A percentile compares a stretch with the other conserved stretches of the same genome.
Conservation (phyloP, 2,888 invertebrate species). For the Pyralis farinalis region DNA sequence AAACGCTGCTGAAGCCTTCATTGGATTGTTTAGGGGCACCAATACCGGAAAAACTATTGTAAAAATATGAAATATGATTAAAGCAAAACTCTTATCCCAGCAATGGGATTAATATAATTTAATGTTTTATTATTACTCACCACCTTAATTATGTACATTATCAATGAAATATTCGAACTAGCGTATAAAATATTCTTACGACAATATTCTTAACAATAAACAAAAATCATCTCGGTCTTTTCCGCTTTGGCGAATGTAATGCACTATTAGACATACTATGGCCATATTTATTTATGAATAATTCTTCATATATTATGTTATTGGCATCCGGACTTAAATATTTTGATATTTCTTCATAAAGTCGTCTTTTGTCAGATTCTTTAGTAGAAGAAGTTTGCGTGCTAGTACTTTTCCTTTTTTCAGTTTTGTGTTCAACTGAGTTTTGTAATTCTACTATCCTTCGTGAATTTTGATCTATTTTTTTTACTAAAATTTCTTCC, state of each 20-base stretch:
- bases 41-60: conserved; percentile 86
- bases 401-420: conserved; percentile 23
- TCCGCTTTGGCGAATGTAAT: conserved; percentile 30
- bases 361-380: conserved; percentile 45
- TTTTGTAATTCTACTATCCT: conserved; percentile 50
- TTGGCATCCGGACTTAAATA: conserved; percentile 54
- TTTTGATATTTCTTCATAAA: conserved; percentile 61
- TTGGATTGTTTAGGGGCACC: conserved; percentile 80
- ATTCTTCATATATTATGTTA: conserved; percentile 62
- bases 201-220: no score
- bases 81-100: no score
- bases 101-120: no score
- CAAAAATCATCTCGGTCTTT: conserved; percentile 32
- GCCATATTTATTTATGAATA: conserved; percentile 54
- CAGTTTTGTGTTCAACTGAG: conserved; percentile 19
- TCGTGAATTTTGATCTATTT: conserved; percentile 61
- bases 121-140: no score
- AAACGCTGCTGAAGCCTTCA: conserved; percentile 83
- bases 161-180: conserved; percentile 5
- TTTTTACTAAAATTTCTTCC: conserved; percentile 52
- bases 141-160: conserved; percentile 1
- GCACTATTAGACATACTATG: conserved; percentile 17
- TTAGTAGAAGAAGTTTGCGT: conserved; percentile 44
- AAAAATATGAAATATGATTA: conserved; percentile 5
- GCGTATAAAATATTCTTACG: no score